Evolutionary conservation across 2,113 vertebrate genomes (phyloP), one percentile per base, ranked within the genome.

Genomic region (Pantherophis guttatus): DNA sequence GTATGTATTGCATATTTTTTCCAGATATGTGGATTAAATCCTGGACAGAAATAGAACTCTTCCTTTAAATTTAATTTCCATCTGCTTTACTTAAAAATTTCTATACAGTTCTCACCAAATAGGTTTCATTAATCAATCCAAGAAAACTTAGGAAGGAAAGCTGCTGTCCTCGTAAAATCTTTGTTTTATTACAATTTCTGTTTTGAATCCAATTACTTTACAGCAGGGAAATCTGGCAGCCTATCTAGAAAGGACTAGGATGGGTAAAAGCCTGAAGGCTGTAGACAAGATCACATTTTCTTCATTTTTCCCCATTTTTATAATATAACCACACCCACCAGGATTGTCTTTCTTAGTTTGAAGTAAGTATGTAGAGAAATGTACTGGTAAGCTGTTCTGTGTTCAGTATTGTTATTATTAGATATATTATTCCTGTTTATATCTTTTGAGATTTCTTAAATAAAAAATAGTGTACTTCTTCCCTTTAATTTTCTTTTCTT

Each of bases 31-130:
- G 93, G 26, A 39, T 92, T 91, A 87, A 57, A 58, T 0, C 3
- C 4, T 96, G 93, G 95, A 89, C 62, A 91, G 87, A 39, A 91
- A 59, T 13, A 91, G 15, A 2, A 93, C 19, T 33, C 59, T 50
- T 58, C 33, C 3, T 75, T 70, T 89, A 62, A 62, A 59, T 26
- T 59, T 8, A 81, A 89, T 44, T 92, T 17, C 65, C 57, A 58
- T 52, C 6, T 91, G 52, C 39, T 94, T 55, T 93, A 75, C 55
- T 95, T 91, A 87, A 29, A 92, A 88, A 59, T 48, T 8, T 55
- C 53, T 39, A 19, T 19, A 88, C 8, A 88, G 17, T 55, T 88
- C n/a, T 92, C 58, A n/a, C 70, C 50, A 44, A 70, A 33, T 53
- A 50, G 19, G 9, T 48, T 44, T 88, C 86, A 52, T 70, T 88